Percentiles rank a stretch among this genome's conserved stretches.
Evolutionary conservation across 2,797 vertebrate genomes (phyloP).

Genomic region (Parauchenoglanis ngamensis): DNA sequence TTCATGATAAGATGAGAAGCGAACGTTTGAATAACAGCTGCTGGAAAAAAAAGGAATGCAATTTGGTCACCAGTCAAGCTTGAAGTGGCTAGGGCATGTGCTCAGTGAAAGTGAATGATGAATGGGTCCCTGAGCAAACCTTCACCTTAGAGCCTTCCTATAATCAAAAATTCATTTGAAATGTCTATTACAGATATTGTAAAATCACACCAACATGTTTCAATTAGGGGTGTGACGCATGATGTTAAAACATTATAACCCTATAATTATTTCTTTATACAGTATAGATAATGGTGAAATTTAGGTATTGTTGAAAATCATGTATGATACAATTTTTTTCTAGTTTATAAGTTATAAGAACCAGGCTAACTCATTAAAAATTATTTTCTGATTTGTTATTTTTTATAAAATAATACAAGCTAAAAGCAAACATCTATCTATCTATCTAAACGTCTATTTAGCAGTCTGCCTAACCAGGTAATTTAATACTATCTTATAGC

Average conservation of each 20-base stretch:
- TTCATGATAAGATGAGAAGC: constrained; percentile 34
- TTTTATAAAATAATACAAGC: not conserved
- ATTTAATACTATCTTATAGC: not conserved
- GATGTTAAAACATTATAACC: not conserved
- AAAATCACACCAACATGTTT: not conserved
- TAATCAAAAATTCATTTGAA: not conserved
- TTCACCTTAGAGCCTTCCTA: not conserved
- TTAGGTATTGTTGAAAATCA: too few relatives aligned
- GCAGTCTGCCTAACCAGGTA: not conserved
- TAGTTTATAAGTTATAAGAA: not conserved
- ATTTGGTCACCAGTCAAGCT: constrained; percentile 48
- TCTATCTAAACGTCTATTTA: not conserved
- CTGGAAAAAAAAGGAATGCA: constrained; percentile 5
- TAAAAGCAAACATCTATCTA: not conserved
- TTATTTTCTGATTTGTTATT: not conserved
- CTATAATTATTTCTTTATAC: not conserved
- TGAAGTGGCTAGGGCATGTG: constrained; percentile 18
- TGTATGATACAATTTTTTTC: too few relatives aligned
- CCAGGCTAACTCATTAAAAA: not conserved
- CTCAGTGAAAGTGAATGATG: constrained; percentile 47
- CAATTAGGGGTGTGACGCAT: not conserved
- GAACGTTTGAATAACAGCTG: constrained; percentile 1
- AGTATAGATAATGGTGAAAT: not conserved
- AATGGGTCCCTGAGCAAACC: constrained; percentile 25
- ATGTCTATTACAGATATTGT: not conserved